Percentiles rank a stretch among this genome's conserved stretches.
These are phyloP conservation scores for Oncorhynchus mykiss DNA, from an alignment of 2,113 vertebrate species.

Conservation along the genomic window DNA sequence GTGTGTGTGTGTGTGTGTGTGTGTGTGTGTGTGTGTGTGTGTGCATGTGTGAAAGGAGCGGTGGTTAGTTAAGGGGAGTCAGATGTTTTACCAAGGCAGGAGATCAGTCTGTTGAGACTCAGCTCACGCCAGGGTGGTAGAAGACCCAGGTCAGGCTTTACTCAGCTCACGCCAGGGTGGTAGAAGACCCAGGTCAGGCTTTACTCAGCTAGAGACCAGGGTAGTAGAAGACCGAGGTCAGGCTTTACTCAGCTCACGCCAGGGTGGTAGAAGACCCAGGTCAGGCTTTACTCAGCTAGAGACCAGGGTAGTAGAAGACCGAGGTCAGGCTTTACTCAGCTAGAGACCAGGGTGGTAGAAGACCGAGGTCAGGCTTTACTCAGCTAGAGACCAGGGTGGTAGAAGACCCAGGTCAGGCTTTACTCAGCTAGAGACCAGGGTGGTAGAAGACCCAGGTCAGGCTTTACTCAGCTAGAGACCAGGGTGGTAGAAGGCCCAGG, in stretches of 20 bases:
- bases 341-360: not conserved
- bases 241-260: not conserved
- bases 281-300: not conserved
- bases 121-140: not conserved
- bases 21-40: no score
- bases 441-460: no score
- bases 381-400: not conserved
- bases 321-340: not conserved
- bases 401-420: no score
- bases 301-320: not conserved
- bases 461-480: not conserved
- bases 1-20: not conserved
- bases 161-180: not conserved
- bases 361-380: not conserved
- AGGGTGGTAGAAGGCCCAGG: not conserved
- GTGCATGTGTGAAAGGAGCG: not conserved
- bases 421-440: not conserved
- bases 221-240: not conserved
- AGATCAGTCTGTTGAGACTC: no score
- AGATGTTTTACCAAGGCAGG: not conserved
- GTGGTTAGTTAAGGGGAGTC: not conserved
- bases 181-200: no score
- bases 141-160: no score
- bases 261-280: not conserved
- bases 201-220: no score